Evolutionary conservation across 2,888 invertebrate genomes (phyloP).

Genomic region (Sphaerophoria taeniata): DNA sequence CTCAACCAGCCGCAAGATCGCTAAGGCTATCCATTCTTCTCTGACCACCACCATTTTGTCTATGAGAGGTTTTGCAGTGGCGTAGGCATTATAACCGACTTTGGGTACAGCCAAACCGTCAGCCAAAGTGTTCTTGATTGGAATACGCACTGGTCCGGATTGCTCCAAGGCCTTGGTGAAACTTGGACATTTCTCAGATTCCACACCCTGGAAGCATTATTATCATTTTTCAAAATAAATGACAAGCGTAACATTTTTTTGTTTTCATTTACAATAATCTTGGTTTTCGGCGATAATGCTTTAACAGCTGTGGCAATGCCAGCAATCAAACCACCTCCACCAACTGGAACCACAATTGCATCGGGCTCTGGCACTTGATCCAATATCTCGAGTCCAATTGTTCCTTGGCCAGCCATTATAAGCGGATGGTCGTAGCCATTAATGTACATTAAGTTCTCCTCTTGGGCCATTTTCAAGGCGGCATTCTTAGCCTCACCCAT

Average conservation of each 20-base stretch:
- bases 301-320: slow-evolving; percentile 96
- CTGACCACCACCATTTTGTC: slow-evolving; percentile 92
- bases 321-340: slow-evolving; percentile 95
- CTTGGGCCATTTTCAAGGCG: slow-evolving; percentile 90
- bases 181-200: slow-evolving; percentile 95
- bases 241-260: neutral
- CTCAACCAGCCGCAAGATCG: slow-evolving; percentile 91
- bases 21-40: slow-evolving; percentile 92
- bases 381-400: slow-evolving; percentile 95
- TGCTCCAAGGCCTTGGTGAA: slow-evolving; percentile 89
- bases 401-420: slow-evolving; percentile 97
- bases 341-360: slow-evolving; percentile 95
- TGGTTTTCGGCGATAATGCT: slow-evolving; percentile 90
- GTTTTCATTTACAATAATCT: slow-evolving; percentile 90
- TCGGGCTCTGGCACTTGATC: slow-evolving; percentile 95
- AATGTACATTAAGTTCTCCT: slow-evolving; percentile 90
- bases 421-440: slow-evolving; percentile 98
- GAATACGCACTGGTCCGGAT: slow-evolving; percentile 87
- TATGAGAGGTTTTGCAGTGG: slow-evolving; percentile 88
- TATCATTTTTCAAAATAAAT: neutral
- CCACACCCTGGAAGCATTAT: slow-evolving; percentile 89
- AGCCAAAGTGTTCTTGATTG: slow-evolving; percentile 90
- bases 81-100: slow-evolving; percentile 93
- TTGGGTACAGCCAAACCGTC: slow-evolving; percentile 95
- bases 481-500: slow-evolving; percentile 93